Evolutionary conservation across 2,113 vertebrate genomes (phyloP), one percentile per base, ranked within the genome.

Genomic region (Tor tambroides): DNA sequence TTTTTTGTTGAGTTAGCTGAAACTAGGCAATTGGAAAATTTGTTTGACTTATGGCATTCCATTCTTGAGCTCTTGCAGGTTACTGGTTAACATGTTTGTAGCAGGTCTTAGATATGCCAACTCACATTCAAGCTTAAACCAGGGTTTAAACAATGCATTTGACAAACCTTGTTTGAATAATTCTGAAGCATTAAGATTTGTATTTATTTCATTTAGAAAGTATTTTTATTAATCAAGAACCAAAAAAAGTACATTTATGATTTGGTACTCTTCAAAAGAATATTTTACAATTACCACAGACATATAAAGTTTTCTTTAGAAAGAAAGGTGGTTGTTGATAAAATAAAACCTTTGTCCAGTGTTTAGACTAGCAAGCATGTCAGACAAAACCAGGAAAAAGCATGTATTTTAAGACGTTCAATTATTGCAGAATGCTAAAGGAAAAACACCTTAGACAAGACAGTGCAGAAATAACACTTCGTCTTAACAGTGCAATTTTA

Each of bases 321-420:
- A 30, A 82, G 15, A 82, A 43, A 49, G 10, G 10, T 28, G 23
- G 74, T 8, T 41, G 56, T 8, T 46, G 11, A 46, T 9, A 21
- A 35, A 80, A 59, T 6, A 38, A 8, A 14, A 38, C 19, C 1
- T 35, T 46, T 51, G 32, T 81, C 80, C 80, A 82, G 80, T 82
- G 80, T 82, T 28, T 6, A 80, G 54, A 80, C 78, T 61, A 67
- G 10, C 26, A 82, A 67, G 17, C 77, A 79, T 79, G 19, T n/a
- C 12, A 80, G 12, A 82, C 80, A 81, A n/a, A 59, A 82, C 15
- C 15, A 82, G 28, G 12, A 38, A 41, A 61, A 26, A 43, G 35
- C 59, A 82, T 67, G 41, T 67, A 46, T 41, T 43, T 82, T 43
- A 11, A 67, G 43, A 67, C 12, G 8, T 49, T 82, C 2, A 10